Base-by-base conservation (phyloP, 2,888 invertebrate genomes). In the Notocelia uddmanniana region DNA sequence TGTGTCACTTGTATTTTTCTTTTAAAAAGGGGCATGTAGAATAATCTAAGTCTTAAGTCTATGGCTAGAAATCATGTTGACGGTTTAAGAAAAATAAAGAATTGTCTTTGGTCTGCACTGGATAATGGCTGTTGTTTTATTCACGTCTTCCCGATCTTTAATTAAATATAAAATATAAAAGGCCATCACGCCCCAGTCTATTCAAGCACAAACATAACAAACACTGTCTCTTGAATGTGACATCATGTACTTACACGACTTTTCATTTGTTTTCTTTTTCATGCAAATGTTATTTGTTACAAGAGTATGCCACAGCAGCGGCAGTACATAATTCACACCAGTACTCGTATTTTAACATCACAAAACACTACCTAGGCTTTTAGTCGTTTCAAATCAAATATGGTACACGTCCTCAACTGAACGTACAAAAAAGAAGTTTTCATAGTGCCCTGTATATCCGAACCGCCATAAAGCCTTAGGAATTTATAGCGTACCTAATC, bases 261-360 rank as follows among this genome's bases (percentile, higher is more conserved):
- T 26, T 54, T 34, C 63, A 34, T 52, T 63, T 64, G 34, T 64
- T 64, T 64, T 64, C 64, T 54, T 64, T 34, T 64, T 50, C 37
- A 64, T 54, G 64, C 52, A 64, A 52, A 64, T 64, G 23, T 54
- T 37, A 19, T 54, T 54, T 37, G n/a, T 37, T 37, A 54, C 21
- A n/a, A 31, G 10, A 34, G 52, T n/a, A 26, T 13, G 19, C 34
- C 34, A 52, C 15, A 5, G 18, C 10, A 64, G 63, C 52, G 10
- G n/a, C 31, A 34, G 34, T n/a, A 26, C 31, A 6, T 9, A 31
- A 15, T 10, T 23, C 21, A 19, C 31, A 37, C n/a, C 64, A 64
- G 64, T 64, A 26, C 3, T n/a, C n/a, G 26, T 3, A 34, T 11
- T 64, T 37, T 37, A 64, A 64, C 64, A 10, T 19, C 18, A 5